phyloP scores from a whole-genome alignment of 2,888 invertebrate genomes.

The Callimorpha dominula region DNA sequence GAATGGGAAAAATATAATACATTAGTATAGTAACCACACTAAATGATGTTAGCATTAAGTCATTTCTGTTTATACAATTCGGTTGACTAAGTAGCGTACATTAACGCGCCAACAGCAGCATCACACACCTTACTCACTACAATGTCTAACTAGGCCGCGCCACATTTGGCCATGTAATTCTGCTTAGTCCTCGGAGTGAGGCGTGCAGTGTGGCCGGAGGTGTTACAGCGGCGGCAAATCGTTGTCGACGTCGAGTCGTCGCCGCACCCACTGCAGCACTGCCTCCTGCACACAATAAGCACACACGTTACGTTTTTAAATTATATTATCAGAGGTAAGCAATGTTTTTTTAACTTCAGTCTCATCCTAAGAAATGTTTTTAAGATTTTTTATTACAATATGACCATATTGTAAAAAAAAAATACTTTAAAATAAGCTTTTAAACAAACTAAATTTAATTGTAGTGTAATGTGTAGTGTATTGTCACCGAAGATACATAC shows the following conservation, averaged over 20 bases:
- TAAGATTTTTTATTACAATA: no score
- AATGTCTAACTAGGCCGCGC: background rate
- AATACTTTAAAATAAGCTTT: no score
- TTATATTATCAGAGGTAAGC: background rate
- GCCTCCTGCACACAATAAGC: conserved; percentile 62
- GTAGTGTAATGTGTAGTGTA: no score
- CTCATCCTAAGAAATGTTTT: background rate
- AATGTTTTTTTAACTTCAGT: background rate
- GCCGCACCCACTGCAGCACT: conserved; percentile 77
- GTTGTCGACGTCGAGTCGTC: conserved; percentile 76
- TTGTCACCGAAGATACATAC: no score
- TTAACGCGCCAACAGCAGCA: background rate
- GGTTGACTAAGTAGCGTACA: conserved; percentile 6
- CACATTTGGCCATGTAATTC: background rate
- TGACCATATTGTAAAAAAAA: background rate
- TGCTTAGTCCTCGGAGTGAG: background rate
- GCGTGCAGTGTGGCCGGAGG: conserved; percentile 7
- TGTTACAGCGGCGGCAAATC: conserved; percentile 64
- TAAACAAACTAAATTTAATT: no score
- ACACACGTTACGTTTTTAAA: background rate
- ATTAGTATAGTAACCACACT: background rate
- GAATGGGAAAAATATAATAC: background rate
- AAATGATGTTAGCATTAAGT: background rate
- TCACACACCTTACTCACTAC: background rate
- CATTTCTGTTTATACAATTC: background rate